Evolutionary conservation across 2,888 invertebrate genomes (phyloP), one percentile per base, ranked within the genome.

Genomic region (Chloroclysta siterata): DNA sequence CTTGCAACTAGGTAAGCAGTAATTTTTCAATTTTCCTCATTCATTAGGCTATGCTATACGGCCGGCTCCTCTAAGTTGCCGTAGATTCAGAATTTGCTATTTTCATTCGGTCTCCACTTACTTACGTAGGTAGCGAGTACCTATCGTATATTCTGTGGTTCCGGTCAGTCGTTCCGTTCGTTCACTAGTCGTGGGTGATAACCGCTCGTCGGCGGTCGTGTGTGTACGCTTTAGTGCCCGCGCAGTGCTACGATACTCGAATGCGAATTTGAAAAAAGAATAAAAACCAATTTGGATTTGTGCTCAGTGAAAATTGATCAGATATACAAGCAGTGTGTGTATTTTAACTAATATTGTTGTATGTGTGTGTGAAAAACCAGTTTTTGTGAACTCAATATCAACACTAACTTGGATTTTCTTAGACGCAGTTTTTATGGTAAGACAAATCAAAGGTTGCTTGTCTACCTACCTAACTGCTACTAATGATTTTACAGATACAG

Each of bases 151-250:
- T 54, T 61, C 65, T 58, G 33, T 52, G 61, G 79, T 79, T 76
- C 77, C 81, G 74, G 63, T 82, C 81, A 73, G 78, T 80, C 83
- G 78, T 81, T 84, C 79, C 73, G 72, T 78, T 86, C 87, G 76
- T 76, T 76, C 63, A 61, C 53, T 81, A 90, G 91, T 91, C 86
- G 84, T 80, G 81, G 76, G 77, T 87, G 90, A 89, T 90, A 90
- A 88, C 85, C 82, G 84, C 66, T 70, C 41, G 56, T 51, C 22
- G 66, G 53, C 44, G 76, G 84, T 79, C 75, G 89, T 83, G 70
- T 70, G 69, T 65, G 70, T 72, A 60, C 65, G 66, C 69, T 36
- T 63, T 68, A 71, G 66, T 64, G 82, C 89, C 88, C 88, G 78
- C 83, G 84, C 61, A 78, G 78, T 80, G 79, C 79, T 72, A 72